Evolutionary conservation across 2,113 vertebrate species (phyloP).

Genomic region (Urocynchramus pylzowi): DNA sequence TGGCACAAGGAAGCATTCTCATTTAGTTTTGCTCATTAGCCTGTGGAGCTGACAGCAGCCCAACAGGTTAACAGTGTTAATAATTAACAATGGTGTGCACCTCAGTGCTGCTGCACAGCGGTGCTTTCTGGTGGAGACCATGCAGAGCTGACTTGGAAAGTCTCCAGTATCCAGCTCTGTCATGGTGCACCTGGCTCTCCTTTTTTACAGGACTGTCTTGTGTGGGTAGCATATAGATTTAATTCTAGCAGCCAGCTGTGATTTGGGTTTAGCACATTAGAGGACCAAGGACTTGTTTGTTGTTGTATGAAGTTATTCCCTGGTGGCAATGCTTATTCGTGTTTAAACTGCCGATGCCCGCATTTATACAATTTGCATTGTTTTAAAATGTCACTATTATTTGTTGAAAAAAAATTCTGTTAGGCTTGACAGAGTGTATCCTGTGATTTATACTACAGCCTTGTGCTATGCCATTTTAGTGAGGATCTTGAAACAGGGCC

Average conservation of each 20-base stretch:
- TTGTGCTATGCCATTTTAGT: slow-evolving; percentile 18
- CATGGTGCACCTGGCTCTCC: neutral
- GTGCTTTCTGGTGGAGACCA: neutral
- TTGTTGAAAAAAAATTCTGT: slow-evolving; percentile 44
- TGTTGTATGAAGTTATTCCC: slow-evolving; percentile 25
- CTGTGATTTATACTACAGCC: slow-evolving; percentile 33
- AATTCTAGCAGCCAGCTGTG: neutral
- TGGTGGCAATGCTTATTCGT: neutral
- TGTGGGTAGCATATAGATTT: neutral
- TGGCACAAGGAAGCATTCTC: rapidly evolving
- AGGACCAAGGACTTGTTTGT: neutral
- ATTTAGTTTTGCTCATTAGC: neutral
- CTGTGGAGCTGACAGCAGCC: neutral
- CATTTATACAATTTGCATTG: slow-evolving; percentile 11
- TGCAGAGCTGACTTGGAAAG: neutral
- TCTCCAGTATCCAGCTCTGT: neutral
- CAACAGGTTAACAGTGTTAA: neutral
- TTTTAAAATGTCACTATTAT: slow-evolving; percentile 31
- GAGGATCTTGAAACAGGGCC: slow-evolving; percentile 40
- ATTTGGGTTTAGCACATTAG: neutral
- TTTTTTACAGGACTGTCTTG: neutral
- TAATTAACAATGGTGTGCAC: rapidly evolving
- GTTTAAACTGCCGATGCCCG: neutral
- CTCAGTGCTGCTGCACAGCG: rapidly evolving
- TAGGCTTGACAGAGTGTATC: slow-evolving; percentile 21